Percentiles rank a stretch among this genome's conserved stretches.
phyloP scores from a whole-genome alignment of 1,140 invertebrate species.

The Pseudoatta argentina region DNA sequence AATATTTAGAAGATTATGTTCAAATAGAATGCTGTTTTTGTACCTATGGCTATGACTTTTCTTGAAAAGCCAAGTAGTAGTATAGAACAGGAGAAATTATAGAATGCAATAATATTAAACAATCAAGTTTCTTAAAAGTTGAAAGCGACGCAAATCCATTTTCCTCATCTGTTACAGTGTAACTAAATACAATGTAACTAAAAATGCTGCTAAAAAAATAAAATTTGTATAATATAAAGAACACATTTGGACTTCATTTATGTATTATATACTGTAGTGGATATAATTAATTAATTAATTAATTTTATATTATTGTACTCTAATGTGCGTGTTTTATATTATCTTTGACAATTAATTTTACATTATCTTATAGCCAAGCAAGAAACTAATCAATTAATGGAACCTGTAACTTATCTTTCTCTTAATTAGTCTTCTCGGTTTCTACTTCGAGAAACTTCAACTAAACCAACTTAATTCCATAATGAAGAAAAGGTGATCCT shows the following conservation, averaged over 20 bases:
- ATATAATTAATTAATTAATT: background rate
- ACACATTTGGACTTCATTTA: background rate
- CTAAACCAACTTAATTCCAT: background rate
- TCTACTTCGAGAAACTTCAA: background rate
- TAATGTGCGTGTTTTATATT: background rate
- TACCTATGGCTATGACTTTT: background rate
- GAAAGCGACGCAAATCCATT: background rate
- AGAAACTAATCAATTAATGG: constrained; percentile 18
- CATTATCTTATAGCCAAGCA: background rate
- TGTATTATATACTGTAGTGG: background rate
- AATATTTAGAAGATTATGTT: background rate
- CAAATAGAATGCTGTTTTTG: background rate
- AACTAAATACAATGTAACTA: background rate
- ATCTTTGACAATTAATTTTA: background rate
- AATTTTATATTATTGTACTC: background rate
- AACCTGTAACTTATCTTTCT: background rate
- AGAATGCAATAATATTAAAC: background rate
- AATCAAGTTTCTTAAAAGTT: background rate
- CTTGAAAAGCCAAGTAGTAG: background rate
- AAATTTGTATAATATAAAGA: background rate
- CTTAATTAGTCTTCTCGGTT: background rate
- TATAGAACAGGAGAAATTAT: background rate
- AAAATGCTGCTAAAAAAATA: background rate
- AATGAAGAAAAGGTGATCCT: background rate
- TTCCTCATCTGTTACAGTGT: background rate